These are phyloP conservation scores for Aplysina aerophoba DNA, from an alignment of 37 sponge, comb jelly and placozoan species.

Conservation along the genomic window DNA sequence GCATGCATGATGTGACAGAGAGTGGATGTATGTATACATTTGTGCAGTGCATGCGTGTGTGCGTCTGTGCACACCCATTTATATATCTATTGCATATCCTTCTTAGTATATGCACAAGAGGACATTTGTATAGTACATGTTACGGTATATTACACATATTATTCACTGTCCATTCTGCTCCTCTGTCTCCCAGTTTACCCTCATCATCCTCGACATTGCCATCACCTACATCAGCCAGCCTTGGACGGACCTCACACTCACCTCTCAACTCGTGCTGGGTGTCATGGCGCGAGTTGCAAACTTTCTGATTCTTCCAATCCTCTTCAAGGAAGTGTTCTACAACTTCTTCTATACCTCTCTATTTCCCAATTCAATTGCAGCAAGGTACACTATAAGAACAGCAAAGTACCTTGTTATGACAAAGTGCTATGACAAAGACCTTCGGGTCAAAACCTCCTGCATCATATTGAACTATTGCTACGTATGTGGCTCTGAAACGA, in stretches of 20 bases:
- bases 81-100: no score
- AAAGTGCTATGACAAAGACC: no score
- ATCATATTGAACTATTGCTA: no score
- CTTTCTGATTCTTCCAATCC: neutral
- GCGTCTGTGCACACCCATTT: no score
- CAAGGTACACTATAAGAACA: neutral
- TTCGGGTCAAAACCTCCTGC: no score
- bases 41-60: no score
- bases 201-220: neutral
- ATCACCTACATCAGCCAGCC: neutral
- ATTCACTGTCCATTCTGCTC: neutral
- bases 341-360: neutral
- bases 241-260: neutral
- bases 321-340: neutral
- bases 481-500: no score
- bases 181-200: neutral
- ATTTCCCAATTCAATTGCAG: neutral
- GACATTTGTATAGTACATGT: neutral
- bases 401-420: no score
- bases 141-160: neutral
- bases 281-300: neutral
- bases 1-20: no score
- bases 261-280: neutral
- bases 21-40: no score
- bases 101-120: neutral